These are phyloP conservation scores for Stenopsyche tienmushanensis DNA, from an alignment of 1,140 invertebrate species.

Conservation along the genomic window DNA sequence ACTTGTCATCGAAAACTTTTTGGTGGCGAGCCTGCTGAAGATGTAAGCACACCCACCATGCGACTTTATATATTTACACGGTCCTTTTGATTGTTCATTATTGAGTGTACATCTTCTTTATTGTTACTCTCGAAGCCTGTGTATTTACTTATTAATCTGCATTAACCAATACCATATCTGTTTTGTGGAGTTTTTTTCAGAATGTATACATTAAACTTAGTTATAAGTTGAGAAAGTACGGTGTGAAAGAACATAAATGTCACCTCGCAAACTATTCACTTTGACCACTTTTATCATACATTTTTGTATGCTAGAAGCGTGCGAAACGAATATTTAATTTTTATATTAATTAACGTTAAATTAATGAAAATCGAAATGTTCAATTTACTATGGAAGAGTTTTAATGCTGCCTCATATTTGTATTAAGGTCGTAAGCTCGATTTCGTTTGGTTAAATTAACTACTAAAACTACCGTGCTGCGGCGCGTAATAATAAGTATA, in stretches of 20 bases:
- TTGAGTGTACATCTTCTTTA: too few relatives aligned
- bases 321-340: neutral
- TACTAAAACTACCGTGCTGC: too few relatives aligned
- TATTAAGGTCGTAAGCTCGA: too few relatives aligned
- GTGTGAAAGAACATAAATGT: conserved; percentile 15
- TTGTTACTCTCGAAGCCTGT: neutral
- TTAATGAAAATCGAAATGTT: conserved; percentile 8
- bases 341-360: neutral
- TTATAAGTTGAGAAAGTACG: conserved; percentile 5
- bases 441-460: too few relatives aligned
- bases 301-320: neutral
- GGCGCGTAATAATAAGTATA: too few relatives aligned
- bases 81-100: too few relatives aligned
- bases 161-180: neutral
- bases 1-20: conserved; percentile 60
- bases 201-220: conserved; percentile 1
- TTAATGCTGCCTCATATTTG: conserved; percentile 3
- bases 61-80: too few relatives aligned
- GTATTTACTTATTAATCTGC: neutral
- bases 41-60: conserved; percentile 44
- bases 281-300: conserved; percentile 8
- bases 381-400: conserved; percentile 1
- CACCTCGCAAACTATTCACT: conserved; percentile 15
- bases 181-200: neutral
- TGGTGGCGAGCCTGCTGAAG: conserved; percentile 55